Base-by-base conservation (phyloP, 2,797 vertebrate genomes). In the Trachops cirrhosus region DNA sequence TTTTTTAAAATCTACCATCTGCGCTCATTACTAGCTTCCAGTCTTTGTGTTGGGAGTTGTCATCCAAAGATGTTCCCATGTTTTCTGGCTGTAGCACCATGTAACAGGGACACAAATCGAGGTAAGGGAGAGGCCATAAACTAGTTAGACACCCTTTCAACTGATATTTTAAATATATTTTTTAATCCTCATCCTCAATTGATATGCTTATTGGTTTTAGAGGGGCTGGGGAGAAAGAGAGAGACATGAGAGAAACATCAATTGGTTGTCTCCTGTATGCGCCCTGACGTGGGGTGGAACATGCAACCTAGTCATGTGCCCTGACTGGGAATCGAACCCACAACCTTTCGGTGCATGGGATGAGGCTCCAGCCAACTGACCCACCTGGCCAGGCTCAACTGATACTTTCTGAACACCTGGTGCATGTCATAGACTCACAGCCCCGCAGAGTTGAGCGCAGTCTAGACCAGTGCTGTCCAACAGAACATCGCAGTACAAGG, bases 401-500 rank as follows among this genome's bases (percentile, higher is more conserved):
- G 16, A 21, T 26, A 18, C 15, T 44, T 83, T 92, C 77, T 10
- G 37, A 64, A 44, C 2, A 18, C 34, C 18, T 52, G 2, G 22
- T n/a, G 22, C 80, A 29, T 44, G 8, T 11, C 50, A 10, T 34
- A 75, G 34, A 37, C 26, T 68, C 16, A 11, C 12, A 75, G 68
- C 54, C 10, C 6, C n/a, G 24, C 32, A 26, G 39, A 9, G 18
- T 26, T 32, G 26, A 78, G 57, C 32, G 37, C 46, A 48, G 1
- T 32, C 29, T 37, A 12, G 18, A 50, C 74, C 18, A 29, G 8
- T 0, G 11, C 32, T n/a, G 4, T 19, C 50, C 32, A 11, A 32
- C 5, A 29, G 44, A 54, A 15, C 21, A 6, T 0, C 19, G 32
- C n/a, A 4, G 37, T 34, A 3, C 1, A 3, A 6, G 57, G 29